These are phyloP conservation scores for Acrossocheilus wenchowensis DNA, from an alignment of 2,797 vertebrate genomes.

Conservation along the genomic window DNA sequence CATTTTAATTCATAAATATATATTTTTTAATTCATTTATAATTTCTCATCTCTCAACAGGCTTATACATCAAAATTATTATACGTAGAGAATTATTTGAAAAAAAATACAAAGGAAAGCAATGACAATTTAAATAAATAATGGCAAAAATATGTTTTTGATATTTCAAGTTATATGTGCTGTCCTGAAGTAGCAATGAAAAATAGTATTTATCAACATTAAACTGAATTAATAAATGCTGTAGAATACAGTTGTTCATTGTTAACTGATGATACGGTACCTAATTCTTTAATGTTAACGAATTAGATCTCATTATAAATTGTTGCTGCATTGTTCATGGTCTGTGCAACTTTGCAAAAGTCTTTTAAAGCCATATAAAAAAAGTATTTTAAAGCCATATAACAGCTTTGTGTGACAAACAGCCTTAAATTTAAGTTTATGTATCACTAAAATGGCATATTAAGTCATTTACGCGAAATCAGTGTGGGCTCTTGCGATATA, in stretches of 20 bases:
- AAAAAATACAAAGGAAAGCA: not conserved
- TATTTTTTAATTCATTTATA: too few species aligned
- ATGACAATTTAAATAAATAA: not conserved
- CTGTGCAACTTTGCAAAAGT: not conserved
- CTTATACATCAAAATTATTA: not conserved
- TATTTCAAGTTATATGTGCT: not conserved
- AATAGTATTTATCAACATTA: not conserved
- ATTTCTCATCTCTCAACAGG: not conserved
- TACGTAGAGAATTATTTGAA: too few species aligned
- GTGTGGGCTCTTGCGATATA: not conserved
- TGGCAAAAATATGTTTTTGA: not conserved
- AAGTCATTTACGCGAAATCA: not conserved
- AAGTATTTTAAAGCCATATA: not conserved
- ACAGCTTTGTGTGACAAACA: not conserved
- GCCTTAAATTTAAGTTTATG: not conserved
- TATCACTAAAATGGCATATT: not conserved
- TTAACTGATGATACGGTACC: not conserved
- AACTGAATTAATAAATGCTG: not conserved
- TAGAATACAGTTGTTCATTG: not conserved
- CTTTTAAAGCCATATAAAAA: not conserved
- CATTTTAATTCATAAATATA: too few species aligned
- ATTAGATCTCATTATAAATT: not conserved
- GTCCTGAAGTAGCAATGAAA: not conserved
- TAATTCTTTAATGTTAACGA: not conserved
- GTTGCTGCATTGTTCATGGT: not conserved